These are phyloP conservation scores for Deroplatys truncata DNA, from an alignment of 2,888 invertebrate genomes.

Conservation along the genomic window DNA sequence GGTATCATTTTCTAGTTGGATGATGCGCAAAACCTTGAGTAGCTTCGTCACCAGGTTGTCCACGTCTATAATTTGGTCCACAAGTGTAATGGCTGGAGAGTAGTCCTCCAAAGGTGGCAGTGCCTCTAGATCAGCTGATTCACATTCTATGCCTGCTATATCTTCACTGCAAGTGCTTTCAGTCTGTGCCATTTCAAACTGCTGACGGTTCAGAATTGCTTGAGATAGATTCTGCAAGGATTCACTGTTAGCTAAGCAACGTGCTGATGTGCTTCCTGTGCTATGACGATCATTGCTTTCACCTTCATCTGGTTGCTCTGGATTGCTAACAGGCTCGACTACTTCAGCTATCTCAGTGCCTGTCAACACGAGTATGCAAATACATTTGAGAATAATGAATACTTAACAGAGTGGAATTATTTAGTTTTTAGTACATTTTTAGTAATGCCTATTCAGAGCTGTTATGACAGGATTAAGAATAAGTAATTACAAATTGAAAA, in stretches of 20 bases:
- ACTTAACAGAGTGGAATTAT: neutral
- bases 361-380: neutral
- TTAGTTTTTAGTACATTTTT: neutral
- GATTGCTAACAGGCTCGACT: neutral
- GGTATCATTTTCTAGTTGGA: constrained; percentile 66
- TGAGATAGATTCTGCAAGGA: constrained; percentile 75
- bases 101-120: constrained; percentile 47
- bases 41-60: constrained; percentile 72
- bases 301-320: neutral
- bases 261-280: constrained; percentile 5
- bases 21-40: constrained; percentile 66
- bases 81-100: constrained; percentile 56
- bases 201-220: constrained; percentile 69
- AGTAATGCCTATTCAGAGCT: too few species aligned
- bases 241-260: constrained; percentile 48
- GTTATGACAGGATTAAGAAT: too few species aligned
- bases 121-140: constrained; percentile 37
- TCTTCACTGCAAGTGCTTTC: constrained; percentile 36
- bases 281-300: neutral
- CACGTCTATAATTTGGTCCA: constrained; percentile 70
- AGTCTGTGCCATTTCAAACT: constrained; percentile 36
- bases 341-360: neutral
- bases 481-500: too few species aligned
- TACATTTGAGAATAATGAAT: neutral
- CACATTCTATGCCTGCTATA: constrained; percentile 36